Conservation (phyloP, 2,797 vertebrate genomes). For the Lepus oiostolus region DNA sequence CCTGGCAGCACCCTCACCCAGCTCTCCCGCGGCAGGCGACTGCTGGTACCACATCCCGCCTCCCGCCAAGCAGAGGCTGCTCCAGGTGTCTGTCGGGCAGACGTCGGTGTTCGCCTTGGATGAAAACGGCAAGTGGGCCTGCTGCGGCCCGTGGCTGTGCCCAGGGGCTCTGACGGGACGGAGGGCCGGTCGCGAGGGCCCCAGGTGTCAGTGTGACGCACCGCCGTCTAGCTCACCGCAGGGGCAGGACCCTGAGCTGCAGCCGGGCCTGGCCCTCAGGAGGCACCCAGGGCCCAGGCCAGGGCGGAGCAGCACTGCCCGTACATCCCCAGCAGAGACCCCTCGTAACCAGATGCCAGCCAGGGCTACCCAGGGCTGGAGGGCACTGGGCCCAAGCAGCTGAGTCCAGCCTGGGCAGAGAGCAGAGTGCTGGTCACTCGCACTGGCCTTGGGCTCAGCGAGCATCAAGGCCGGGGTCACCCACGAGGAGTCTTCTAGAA, state of each 20-base stretch:
- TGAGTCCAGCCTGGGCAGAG: neutral
- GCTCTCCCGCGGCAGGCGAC: conserved; percentile 89
- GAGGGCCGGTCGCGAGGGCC: too few species aligned
- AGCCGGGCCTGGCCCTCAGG: neutral
- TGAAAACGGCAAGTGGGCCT: conserved; percentile 92
- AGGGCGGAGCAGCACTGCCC: neutral
- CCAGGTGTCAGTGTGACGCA: neutral
- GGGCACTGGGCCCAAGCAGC: neutral
- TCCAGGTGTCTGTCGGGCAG: conserved; percentile 97
- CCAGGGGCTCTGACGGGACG: too few species aligned
- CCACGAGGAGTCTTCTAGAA: neutral
- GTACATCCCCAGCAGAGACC: neutral
- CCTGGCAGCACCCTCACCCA: rapidly evolving
- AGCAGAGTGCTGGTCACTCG: neutral
- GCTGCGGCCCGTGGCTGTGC: too few species aligned
- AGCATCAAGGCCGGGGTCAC: neutral
- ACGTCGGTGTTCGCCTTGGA: conserved; percentile 95
- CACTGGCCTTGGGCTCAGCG: rapidly evolving
- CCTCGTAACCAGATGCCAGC: neutral
- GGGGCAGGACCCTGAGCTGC: neutral
- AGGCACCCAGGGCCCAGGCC: neutral
- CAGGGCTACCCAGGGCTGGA: too few species aligned
- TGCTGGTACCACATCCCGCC: conserved; percentile 98
- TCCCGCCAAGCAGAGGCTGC: conserved; percentile 95
- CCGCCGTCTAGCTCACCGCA: neutral